Percentiles rank a stretch among this genome's conserved stretches.
Conservation (phyloP, 2,113 vertebrate species). For the Ia io region DNA sequence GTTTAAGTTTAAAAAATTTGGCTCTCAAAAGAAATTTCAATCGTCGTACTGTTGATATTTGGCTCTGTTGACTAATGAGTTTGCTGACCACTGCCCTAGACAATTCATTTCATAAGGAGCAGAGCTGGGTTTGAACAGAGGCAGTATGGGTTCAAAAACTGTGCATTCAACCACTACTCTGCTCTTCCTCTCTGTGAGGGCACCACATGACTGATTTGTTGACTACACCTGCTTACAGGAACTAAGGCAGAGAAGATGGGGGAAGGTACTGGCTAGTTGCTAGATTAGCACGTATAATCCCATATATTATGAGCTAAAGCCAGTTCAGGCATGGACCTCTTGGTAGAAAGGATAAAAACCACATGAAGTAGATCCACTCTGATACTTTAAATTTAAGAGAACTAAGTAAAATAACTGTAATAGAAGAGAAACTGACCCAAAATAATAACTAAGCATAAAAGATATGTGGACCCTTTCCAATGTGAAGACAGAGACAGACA, state of each 20-base stretch:
- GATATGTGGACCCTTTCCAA: not conserved
- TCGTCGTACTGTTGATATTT: too few species aligned
- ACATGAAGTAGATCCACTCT: not conserved
- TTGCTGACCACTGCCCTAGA: not conserved
- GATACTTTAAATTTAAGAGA: not conserved
- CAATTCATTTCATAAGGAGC: not conserved
- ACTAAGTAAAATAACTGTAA: not conserved
- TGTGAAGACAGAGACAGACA: not conserved
- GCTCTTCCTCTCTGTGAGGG: not conserved
- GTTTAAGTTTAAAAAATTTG: too few species aligned
- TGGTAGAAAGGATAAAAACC: not conserved
- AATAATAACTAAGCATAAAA: not conserved
- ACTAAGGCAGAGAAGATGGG: not conserved
- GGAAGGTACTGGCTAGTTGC: too few species aligned
- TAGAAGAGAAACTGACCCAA: not conserved
- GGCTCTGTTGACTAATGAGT: too few species aligned
- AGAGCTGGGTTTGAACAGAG: not conserved
- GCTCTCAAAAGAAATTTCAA: too few species aligned
- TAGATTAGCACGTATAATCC: not conserved
- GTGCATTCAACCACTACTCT: not conserved
- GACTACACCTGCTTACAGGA: not conserved
- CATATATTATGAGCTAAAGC: not conserved
- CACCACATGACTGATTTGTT: not conserved
- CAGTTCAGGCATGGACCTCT: not conserved
- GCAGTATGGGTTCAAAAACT: not conserved